Evolutionary conservation across 2,113 vertebrate genomes (phyloP).

Genomic region (Sprattus sprattus): DNA sequence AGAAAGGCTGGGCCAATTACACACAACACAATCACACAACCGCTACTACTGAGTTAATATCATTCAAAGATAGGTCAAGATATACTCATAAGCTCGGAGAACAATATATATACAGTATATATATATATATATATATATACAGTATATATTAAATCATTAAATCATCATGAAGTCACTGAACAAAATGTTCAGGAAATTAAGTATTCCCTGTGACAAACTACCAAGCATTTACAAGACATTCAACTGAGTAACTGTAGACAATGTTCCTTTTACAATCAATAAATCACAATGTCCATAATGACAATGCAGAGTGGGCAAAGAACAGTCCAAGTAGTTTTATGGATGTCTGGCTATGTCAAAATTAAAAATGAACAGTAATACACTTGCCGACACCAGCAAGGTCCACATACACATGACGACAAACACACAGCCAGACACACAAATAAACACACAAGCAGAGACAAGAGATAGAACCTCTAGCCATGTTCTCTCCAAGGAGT

Average conservation of each 20-base stretch:
- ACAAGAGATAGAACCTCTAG: not conserved
- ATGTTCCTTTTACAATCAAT: not conserved
- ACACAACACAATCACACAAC: not conserved
- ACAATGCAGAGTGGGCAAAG: not conserved
- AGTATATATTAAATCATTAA: not conserved
- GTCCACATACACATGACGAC: slow-evolving; percentile 29
- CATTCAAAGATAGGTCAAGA: not conserved
- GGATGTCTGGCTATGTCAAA: not conserved
- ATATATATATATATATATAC: no score
- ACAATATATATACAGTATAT: not conserved
- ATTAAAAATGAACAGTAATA: not conserved
- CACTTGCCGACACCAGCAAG: not conserved
- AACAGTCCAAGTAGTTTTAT: not conserved
- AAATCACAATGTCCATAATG: not conserved
- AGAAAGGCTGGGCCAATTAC: not conserved
- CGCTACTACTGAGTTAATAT: not conserved
- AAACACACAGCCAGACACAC: slow-evolving; percentile 20
- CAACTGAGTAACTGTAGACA: not conserved
- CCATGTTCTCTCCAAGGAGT: slow-evolving; percentile 9
- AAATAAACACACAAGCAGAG: slow-evolving; percentile 15
- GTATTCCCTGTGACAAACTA: not conserved
- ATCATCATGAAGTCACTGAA: not conserved
- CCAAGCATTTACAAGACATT: not conserved
- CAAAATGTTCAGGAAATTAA: not conserved
- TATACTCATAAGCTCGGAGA: not conserved